Conservation (phyloP, 2,888 invertebrate species). For the Andrena dorsata region DNA sequence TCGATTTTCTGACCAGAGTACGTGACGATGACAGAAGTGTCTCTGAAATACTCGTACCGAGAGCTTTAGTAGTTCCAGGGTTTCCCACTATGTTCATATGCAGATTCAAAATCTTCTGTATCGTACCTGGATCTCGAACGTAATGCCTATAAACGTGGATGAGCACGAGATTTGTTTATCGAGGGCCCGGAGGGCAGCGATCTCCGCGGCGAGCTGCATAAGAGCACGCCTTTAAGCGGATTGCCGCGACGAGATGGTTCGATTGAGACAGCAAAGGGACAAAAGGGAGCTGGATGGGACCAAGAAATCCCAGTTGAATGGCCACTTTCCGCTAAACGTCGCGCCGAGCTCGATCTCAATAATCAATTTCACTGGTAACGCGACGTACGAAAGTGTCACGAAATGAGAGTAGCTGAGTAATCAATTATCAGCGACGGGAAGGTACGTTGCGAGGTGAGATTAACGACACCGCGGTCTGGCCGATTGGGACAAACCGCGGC, state of each 20-base stretch:
- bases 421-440: constrained; percentile 15
- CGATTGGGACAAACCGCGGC: background rate
- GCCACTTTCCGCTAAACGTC: constrained; percentile 1
- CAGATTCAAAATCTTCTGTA: background rate
- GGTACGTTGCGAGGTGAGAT: constrained; percentile 17
- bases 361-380: background rate
- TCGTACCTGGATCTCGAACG: background rate
- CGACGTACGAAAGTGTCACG: background rate
- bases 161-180: constrained; percentile 18
- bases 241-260: background rate
- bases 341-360: background rate
- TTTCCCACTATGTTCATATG: background rate
- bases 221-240: constrained; percentile 18
- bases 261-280: constrained; percentile 22
- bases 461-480: background rate
- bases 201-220: constrained; percentile 7
- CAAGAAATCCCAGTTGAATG: constrained; percentile 12
- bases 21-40: background rate
- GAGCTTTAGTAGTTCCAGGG: background rate
- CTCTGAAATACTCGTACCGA: background rate
- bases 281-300: background rate
- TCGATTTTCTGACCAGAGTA: background rate
- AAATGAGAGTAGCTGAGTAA: constrained; percentile 1
- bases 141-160: constrained; percentile 1
- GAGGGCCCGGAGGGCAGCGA: background rate